These are phyloP conservation scores for Poeciliopsis presidionis DNA, from an alignment of 2,797 vertebrate genomes.

Conservation along the genomic window DNA sequence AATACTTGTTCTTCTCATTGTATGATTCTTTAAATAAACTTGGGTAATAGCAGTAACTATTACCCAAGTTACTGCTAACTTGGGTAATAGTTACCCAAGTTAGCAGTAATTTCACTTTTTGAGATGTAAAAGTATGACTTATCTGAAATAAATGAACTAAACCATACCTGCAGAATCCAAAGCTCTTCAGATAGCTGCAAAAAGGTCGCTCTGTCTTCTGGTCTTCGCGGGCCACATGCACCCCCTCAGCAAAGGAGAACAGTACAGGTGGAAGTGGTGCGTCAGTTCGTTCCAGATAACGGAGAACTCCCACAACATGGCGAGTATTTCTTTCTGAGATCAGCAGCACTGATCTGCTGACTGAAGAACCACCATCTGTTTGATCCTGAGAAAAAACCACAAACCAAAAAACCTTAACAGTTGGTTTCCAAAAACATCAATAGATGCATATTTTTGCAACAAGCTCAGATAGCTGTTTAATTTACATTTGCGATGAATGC, in stretches of 20 bases:
- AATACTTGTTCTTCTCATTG: neutral
- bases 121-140: neutral
- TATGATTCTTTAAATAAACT: neutral
- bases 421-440: neutral
- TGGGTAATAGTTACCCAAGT: too few relatives aligned
- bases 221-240: conserved; percentile 67
- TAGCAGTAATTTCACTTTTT: neutral
- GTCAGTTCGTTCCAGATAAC: conserved; percentile 70
- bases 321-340: conserved; percentile 76
- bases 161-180: conserved; percentile 82
- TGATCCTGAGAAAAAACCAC: conserved; percentile 12
- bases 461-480: neutral
- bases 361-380: neutral
- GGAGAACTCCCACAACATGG: conserved; percentile 72
- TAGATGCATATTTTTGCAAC: neutral
- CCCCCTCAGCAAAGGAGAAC: conserved; percentile 65
- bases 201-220: conserved; percentile 66
- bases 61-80: too few relatives aligned
- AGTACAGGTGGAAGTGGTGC: conserved; percentile 72
- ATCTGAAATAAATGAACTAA: neutral
- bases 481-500: neutral
- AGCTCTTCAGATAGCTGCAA: conserved; percentile 78
- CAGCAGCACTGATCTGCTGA: conserved; percentile 73
- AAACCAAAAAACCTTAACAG: neutral
- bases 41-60: neutral